Base-by-base conservation (phyloP, 2,113 vertebrate species). In the Calypte anna region DNA sequence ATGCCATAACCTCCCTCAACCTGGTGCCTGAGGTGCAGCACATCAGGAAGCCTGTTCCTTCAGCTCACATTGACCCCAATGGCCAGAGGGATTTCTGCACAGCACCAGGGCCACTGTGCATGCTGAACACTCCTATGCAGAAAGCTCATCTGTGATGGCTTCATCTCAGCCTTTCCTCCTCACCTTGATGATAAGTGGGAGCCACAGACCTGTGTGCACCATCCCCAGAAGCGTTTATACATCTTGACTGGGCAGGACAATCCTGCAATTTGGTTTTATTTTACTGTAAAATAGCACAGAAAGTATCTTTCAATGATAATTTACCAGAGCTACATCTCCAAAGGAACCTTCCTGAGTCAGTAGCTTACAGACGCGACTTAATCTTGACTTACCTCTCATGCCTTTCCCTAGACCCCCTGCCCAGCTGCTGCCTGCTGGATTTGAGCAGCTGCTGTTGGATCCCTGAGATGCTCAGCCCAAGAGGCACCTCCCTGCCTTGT, bases 101-200 rank as follows among this genome's bases (percentile, higher is more conserved):
- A 4, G 43, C 61, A 22, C 53, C 54, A 1, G 0, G 19, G 33
- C 12, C 12, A 8, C 38, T 78, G 17, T 54, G 66, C 66, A 58
- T 5, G 2, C 19, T 57, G 61, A 58, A 15, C 3, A 9, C 6
- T 24, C 31, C 28, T 78, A n/a, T 27, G 46, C 46, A 48, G 0
- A 82, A 62, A 70, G 33, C 16, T 40, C 20, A 12, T 31, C 33
- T 0, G 0, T 24, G 6, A 58, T 80, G 24, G 5, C 30, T 53
- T 64, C 61, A 75, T 22, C 25, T 46, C 20, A 68, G 50, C 14
- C 18, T 54, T 59, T 80, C 27, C 36, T 83, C 25, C 69, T 69
- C 36, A 22, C 6, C 21, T 63, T 1, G 0, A 1, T 0, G 1
- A 8, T 36, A 24, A 78, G 21, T 6, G 23, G 21, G 40, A 87